Conservation (phyloP, 1,140 invertebrate genomes). For the Lepidostoma basale region DNA sequence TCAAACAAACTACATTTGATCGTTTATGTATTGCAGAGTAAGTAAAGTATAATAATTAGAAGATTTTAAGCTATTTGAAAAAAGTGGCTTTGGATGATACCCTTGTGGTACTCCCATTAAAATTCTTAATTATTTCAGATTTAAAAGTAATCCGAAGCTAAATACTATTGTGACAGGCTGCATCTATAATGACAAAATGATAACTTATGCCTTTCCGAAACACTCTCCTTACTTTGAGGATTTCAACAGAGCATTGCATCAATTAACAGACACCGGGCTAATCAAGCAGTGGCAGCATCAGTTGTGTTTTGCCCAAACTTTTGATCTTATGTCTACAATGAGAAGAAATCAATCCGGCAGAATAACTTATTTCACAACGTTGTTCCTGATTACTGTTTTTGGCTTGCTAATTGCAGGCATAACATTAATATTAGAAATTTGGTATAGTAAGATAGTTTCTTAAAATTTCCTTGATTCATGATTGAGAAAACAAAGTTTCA, state of each 20-base stretch:
- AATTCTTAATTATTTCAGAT: neutral
- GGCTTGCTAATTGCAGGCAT: neutral
- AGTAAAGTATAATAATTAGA: neutral
- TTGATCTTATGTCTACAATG: neutral
- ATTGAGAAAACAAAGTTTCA: neutral
- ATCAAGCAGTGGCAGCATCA: neutral
- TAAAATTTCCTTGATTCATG: neutral
- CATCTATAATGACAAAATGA: neutral
- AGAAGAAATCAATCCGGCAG: neutral
- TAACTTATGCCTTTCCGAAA: neutral
- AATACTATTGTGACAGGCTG: neutral
- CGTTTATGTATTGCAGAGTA: neutral
- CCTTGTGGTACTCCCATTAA: neutral
- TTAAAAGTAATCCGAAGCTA: neutral
- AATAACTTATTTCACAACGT: neutral
- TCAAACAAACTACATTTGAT: neutral
- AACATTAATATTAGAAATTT: neutral
- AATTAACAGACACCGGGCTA: neutral
- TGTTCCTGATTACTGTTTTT: neutral
- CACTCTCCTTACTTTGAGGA: neutral
- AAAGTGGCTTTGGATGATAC: neutral
- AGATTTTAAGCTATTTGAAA: neutral
- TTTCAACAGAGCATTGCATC: neutral
- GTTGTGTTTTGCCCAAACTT: neutral
- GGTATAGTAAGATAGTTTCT: neutral